Conservation (phyloP, 2,113 vertebrate genomes). For the Lophochroa leadbeateri region DNA sequence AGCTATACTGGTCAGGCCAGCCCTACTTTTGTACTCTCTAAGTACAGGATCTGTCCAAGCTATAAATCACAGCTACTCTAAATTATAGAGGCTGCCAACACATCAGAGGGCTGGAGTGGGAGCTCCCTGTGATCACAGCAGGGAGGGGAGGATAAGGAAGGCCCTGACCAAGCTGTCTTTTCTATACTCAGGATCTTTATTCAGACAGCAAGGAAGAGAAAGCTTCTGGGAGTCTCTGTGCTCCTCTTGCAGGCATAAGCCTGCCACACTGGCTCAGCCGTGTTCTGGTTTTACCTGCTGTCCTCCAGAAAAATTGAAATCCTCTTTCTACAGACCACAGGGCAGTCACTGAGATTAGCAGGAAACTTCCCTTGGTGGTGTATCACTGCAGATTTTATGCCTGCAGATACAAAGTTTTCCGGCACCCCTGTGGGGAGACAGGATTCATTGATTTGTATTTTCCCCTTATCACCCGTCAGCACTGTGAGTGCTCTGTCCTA, state of each 20-base stretch:
- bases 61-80: conserved; percentile 37
- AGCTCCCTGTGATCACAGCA: conserved; percentile 32
- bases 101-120: conserved; percentile 16
- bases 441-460: not conserved
- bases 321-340: not conserved
- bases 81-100: conserved; percentile 53
- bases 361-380: not conserved
- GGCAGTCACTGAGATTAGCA: not conserved
- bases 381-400: not conserved
- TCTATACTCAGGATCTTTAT: not conserved
- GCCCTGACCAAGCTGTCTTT: conserved; percentile 18
- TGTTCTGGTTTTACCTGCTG: not conserved
- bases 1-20: conserved; percentile 10
- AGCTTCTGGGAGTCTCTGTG: not conserved
- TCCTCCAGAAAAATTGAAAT: conserved; percentile 14
- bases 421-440: not conserved
- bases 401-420: not conserved
- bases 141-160: conserved; percentile 25
- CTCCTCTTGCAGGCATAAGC: not conserved
- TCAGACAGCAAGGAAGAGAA: not conserved
- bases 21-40: conserved; percentile 15
- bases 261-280: not conserved
- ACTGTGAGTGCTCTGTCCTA: not conserved
- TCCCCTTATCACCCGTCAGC: not conserved
- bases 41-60: conserved; percentile 7